These are phyloP conservation scores for Scomber colias DNA, from an alignment of 2,113 vertebrate genomes.

Conservation along the genomic window DNA sequence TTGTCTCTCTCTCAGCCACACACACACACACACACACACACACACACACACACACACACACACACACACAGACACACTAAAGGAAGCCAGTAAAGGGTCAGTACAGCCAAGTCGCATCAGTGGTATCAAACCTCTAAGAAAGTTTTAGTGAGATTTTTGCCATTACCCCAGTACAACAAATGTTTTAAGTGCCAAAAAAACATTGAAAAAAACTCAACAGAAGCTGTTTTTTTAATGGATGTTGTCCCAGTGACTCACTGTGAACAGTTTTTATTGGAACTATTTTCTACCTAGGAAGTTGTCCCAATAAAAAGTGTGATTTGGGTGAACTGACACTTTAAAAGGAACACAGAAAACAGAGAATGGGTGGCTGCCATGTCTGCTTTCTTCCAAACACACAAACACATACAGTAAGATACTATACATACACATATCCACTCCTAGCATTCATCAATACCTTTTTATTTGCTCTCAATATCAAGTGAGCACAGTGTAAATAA, in stretches of 20 bases:
- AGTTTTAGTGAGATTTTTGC: constrained; percentile 1
- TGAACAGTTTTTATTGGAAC: background rate
- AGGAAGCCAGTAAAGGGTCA: background rate
- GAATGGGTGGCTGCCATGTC: constrained; percentile 1
- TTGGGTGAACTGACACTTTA: constrained; percentile 12
- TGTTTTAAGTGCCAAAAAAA: background rate
- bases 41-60: background rate
- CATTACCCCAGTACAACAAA: background rate
- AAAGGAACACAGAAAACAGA: background rate
- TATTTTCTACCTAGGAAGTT: background rate
- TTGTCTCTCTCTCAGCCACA: too few relatives aligned
- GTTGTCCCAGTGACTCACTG: background rate
- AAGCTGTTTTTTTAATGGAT: too few relatives aligned
- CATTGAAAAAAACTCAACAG: too few relatives aligned
- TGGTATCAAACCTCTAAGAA: background rate
- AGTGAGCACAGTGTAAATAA: constrained; percentile 32
- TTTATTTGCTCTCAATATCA: constrained; percentile 17
- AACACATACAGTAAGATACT: background rate
- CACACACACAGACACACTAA: background rate
- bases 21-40: background rate
- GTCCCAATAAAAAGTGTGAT: background rate
- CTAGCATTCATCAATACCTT: background rate
- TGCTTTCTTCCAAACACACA: constrained; percentile 6
- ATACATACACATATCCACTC: background rate
- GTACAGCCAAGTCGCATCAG: background rate